These are phyloP conservation scores for Samia ricini DNA, from an alignment of 1,140 invertebrate genomes.

Conservation along the genomic window DNA sequence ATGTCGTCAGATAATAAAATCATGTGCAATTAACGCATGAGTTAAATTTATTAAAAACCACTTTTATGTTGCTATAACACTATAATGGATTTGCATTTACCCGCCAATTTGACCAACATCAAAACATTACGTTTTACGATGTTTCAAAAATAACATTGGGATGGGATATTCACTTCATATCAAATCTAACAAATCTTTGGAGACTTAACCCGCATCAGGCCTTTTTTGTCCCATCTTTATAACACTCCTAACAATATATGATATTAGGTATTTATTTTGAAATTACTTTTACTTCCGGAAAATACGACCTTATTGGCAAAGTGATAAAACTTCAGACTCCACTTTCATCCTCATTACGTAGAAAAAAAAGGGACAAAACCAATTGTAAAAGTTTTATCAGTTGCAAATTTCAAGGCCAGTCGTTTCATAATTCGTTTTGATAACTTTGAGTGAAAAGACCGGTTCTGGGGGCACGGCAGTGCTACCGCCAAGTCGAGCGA, in stretches of 20 bases:
- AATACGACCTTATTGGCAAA: conserved; percentile 6
- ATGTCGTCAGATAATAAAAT: too few relatives aligned
- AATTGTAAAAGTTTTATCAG: conserved; percentile 23
- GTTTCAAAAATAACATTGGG: too few relatives aligned
- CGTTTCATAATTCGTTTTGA: conserved; percentile 12
- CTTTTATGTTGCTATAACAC: too few relatives aligned
- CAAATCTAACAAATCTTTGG: background rate
- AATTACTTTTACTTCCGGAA: conserved; percentile 4
- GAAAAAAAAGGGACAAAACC: conserved; percentile 21
- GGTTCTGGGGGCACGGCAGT: too few relatives aligned
- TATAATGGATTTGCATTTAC: too few relatives aligned
- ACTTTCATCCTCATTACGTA: conserved; percentile 21
- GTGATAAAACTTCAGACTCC: conserved; percentile 16
- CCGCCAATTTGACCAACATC: too few relatives aligned
- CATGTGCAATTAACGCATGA: too few relatives aligned
- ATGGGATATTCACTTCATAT: background rate
- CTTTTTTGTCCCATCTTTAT: background rate
- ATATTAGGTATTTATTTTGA: background rate
- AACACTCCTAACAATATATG: background rate
- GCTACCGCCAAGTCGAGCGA: too few relatives aligned
- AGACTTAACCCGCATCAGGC: background rate
- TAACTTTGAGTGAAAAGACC: background rate
- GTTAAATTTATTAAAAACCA: too few relatives aligned
- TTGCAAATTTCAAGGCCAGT: conserved; percentile 22
- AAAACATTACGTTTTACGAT: too few relatives aligned